These are phyloP conservation scores for Sparus aurata DNA, from an alignment of 2,797 vertebrate species.

Conservation along the genomic window DNA sequence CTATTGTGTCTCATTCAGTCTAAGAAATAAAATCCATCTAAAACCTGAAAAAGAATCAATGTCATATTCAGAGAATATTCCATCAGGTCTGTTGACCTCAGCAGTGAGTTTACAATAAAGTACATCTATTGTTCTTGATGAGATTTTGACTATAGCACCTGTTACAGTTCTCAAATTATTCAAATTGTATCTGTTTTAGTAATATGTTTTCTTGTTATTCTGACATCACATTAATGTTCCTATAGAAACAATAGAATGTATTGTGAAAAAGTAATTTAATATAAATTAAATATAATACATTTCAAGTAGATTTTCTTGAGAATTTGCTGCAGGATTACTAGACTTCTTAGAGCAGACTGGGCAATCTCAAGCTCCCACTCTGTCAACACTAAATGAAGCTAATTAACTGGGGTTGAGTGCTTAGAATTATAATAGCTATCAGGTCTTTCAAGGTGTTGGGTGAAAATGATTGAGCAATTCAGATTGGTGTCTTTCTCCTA, in stretches of 20 bases:
- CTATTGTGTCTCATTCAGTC: constrained; percentile 1
- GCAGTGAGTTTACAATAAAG: not conserved
- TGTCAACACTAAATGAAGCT: constrained; percentile 54
- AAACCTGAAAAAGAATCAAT: constrained; percentile 2
- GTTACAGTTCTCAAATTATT: constrained; percentile 5
- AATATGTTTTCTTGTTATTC: not conserved
- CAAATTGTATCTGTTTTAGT: not conserved
- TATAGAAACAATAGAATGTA: not conserved
- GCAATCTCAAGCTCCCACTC: constrained; percentile 24
- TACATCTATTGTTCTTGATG: constrained; percentile 1
- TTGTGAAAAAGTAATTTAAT: constrained; percentile 18
- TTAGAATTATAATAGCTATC: constrained; percentile 31
- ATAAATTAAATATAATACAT: not conserved
- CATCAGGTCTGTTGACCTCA: constrained; percentile 14
- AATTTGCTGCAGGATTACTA: constrained; percentile 41
- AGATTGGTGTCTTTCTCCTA: not conserved
- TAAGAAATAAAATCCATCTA: constrained; percentile 17
- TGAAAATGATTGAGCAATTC: not conserved
- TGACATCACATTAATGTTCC: not conserved
- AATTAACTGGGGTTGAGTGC: constrained; percentile 36
- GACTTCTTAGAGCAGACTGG: constrained; percentile 17
- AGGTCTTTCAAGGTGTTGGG: constrained; percentile 5
- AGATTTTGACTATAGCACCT: not conserved
- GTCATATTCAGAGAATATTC: constrained; percentile 21
- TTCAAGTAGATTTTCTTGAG: constrained; percentile 31